Percentiles rank a stretch among this genome's conserved stretches.
These are phyloP conservation scores for Chionomys nivalis DNA, from an alignment of 2,113 vertebrate genomes.

Conservation along the genomic window DNA sequence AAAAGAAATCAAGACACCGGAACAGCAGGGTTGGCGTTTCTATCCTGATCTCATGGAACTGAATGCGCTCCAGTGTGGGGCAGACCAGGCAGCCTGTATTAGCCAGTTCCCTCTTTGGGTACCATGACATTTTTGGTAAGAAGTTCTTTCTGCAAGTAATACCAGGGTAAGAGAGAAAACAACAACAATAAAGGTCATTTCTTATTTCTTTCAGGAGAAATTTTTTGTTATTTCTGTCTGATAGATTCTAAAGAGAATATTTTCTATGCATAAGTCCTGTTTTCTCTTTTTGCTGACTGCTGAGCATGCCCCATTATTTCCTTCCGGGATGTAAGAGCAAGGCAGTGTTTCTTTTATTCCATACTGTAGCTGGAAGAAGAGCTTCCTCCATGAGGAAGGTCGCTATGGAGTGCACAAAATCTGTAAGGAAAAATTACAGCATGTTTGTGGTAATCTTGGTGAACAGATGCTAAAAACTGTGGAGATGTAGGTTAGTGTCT, in stretches of 20 bases:
- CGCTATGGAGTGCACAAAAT: background rate
- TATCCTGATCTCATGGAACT: constrained; percentile 74
- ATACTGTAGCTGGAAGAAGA: constrained; percentile 29
- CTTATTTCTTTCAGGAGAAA: background rate
- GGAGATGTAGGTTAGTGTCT: no score
- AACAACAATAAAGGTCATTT: background rate
- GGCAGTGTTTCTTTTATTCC: constrained; percentile 34
- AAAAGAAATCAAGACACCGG: constrained; percentile 76
- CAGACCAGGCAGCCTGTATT: no score
- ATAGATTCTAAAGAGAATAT: constrained; percentile 30
- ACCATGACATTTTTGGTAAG: background rate
- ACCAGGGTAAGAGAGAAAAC: background rate
- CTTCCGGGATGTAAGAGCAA: constrained; percentile 5
- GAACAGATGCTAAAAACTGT: background rate
- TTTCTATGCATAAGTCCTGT: constrained; percentile 50
- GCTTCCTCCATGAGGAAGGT: background rate
- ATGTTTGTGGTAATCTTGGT: background rate
- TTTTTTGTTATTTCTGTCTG: constrained; percentile 12
- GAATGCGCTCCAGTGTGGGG: background rate
- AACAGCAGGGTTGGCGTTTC: constrained; percentile 79
- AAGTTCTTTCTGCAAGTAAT: constrained; percentile 4
- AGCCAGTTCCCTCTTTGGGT: background rate
- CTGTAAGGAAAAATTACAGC: background rate
- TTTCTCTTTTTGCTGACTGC: constrained; percentile 34
- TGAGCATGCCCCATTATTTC: constrained; percentile 16